Percentiles rank a stretch among this genome's conserved stretches.
These are phyloP conservation scores for Desmophyllum pertusum DNA, from an alignment of 92 coral and sea anemone species.

Conservation along the genomic window DNA sequence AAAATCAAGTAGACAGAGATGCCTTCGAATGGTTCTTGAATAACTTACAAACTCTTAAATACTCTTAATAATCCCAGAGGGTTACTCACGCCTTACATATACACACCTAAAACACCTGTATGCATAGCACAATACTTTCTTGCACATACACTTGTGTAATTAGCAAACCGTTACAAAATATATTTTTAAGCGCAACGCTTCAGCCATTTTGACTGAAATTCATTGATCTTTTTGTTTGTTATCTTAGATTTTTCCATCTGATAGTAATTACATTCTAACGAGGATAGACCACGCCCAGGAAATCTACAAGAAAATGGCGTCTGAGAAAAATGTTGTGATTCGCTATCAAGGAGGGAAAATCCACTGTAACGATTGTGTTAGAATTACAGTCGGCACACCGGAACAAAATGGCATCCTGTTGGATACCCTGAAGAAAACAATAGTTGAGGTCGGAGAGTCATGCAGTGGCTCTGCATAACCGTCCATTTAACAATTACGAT, in stretches of 20 bases:
- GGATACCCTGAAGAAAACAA: slow-evolving; percentile 32
- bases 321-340: slow-evolving; percentile 47
- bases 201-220: background rate
- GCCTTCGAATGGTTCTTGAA: no score
- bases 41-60: no score
- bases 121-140: no score
- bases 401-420: slow-evolving; percentile 29
- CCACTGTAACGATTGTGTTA: slow-evolving; percentile 49
- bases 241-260: slow-evolving; percentile 54
- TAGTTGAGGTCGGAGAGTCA: slow-evolving; percentile 2
- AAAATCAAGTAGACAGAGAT: no score
- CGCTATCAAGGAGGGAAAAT: slow-evolving; percentile 51
- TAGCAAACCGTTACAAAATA: no score
- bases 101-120: no score
- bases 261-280: slow-evolving; percentile 40
- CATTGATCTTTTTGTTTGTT: background rate
- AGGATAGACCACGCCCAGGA: slow-evolving; percentile 56
- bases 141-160: no score
- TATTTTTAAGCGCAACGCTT: no score
- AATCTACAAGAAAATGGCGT: slow-evolving; percentile 53
- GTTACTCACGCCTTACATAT: no score
- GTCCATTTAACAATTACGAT: no score
- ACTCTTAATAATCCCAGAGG: no score
- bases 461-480: background rate
- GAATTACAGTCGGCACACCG: slow-evolving; percentile 49